Evolutionary conservation across 2,797 vertebrate genomes (phyloP), one percentile per base, ranked within the genome.

Genomic region (Meda fulgida): DNA sequence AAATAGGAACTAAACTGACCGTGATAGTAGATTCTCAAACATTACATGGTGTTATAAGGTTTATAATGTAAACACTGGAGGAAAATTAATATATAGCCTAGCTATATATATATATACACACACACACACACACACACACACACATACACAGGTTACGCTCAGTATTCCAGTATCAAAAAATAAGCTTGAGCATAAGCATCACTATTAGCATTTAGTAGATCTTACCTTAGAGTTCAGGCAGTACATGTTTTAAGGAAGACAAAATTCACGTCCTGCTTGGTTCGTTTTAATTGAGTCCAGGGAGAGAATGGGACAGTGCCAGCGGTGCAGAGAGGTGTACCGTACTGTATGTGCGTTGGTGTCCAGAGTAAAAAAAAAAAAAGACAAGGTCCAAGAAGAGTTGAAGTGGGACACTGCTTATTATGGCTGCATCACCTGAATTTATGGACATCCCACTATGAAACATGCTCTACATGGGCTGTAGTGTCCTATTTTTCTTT

Each of bases 401-500:
- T 66, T 87, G 87, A 86, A 86, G 70, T 89, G 85, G 88, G 86
- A 85, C 86, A 83, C 73, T 84, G 58, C 84, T 77, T 63, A 71
- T 83, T 84, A 87, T 63, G 86, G 78, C 82, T 88, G 84, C 81
- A 81, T 75, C 88, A 92, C 89, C 89, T 92, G 89, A 90, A 94
- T 93, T 93, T 94, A 95, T 86, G 90, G 77, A 78, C 81, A 40
- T 90, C 91, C 88, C 87, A 90, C 84, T 90, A 91, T 91, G 89
- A 90, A 90, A 89, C 91, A 91, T 85, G 85, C 90, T 91, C 91
- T 92, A 90, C 91, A 66, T 66, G 73, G 77, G 60, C 70, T 90
- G 91, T 80, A 26, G 75, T 87, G 93, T 94, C 92, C 93, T 92
- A 90, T 90, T 93, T 94, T 70, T 81, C 79, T 81, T 81, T 79